Percentiles rank a stretch among this genome's conserved stretches.
These are phyloP conservation scores for Miniopterus natalensis DNA, from an alignment of 2,113 vertebrate species.

Conservation along the genomic window DNA sequence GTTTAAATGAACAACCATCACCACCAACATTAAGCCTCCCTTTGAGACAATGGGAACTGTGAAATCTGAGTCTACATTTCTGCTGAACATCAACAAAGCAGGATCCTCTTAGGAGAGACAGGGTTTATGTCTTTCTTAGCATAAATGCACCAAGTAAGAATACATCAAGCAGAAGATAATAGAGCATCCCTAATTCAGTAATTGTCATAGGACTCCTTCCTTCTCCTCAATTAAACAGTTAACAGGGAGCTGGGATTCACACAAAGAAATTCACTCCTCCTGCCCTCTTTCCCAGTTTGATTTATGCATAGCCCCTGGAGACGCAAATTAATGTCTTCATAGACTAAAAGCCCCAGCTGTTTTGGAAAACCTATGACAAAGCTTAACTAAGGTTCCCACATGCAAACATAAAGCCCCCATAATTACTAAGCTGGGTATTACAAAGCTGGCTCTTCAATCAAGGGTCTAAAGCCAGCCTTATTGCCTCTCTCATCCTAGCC, in stretches of 20 bases:
- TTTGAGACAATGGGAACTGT: conserved; percentile 73
- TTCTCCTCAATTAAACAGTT: conserved; percentile 81
- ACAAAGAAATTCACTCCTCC: conserved; percentile 73
- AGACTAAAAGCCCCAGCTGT: conserved; percentile 82
- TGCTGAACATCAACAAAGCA: conserved; percentile 71
- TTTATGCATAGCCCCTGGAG: conserved; percentile 79
- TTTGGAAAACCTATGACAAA: conserved; percentile 79
- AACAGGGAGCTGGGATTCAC: conserved; percentile 69
- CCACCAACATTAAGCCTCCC: conserved; percentile 61
- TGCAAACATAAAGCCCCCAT: conserved; percentile 73
- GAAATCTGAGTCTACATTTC: conserved; percentile 74
- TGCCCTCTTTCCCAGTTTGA: conserved; percentile 74
- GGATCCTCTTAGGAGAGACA: conserved; percentile 53
- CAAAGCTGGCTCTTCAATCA: conserved; percentile 71
- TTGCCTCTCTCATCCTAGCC: conserved; percentile 53
- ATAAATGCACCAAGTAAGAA: conserved; percentile 68
- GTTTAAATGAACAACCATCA: conserved; percentile 76
- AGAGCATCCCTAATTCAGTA: conserved; percentile 74
- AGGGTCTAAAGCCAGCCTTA: conserved; percentile 70
- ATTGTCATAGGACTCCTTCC: conserved; percentile 75
- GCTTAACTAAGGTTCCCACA: conserved; percentile 81
- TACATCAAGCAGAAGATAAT: conserved; percentile 77
- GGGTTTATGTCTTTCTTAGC: conserved; percentile 65
- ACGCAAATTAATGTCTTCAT: conserved; percentile 79
- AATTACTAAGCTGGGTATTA: conserved; percentile 78